Conservation (phyloP, 2,888 invertebrate species). For the Deilephila porcellus region DNA sequence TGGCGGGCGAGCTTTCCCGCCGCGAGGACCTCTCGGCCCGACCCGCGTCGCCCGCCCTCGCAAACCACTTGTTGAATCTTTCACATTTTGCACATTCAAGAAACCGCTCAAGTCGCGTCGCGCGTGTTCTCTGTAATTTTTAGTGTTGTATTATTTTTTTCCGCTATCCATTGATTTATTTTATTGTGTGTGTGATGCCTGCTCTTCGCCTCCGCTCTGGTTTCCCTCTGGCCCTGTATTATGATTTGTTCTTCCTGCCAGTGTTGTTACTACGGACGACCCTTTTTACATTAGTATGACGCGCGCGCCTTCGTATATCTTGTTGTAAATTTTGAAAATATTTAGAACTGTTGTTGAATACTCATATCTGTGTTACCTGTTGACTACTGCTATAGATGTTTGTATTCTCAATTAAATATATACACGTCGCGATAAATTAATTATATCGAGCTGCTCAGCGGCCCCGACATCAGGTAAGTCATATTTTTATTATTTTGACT, state of each 20-base stretch:
- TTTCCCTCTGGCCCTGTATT: constrained; percentile 60
- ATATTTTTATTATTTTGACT: constrained; percentile 29
- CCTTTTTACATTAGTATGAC: constrained; percentile 56
- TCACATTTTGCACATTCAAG: constrained; percentile 61
- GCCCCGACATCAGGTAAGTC: constrained; percentile 60
- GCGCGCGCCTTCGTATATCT: constrained; percentile 62
- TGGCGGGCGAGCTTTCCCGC: constrained; percentile 82
- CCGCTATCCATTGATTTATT: constrained; percentile 39
- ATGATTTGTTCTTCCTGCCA: constrained; percentile 69
- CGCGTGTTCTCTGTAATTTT: constrained; percentile 55
- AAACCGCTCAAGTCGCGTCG: constrained; percentile 61
- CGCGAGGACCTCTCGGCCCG: constrained; percentile 65
- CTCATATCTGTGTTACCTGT: constrained; percentile 83
- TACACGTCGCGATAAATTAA: constrained; percentile 67
- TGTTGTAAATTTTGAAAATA: constrained; percentile 80
- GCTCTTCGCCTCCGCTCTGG: constrained; percentile 68
- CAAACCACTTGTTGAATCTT: constrained; percentile 81
- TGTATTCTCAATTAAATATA: constrained; percentile 63
- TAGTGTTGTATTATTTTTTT: constrained; percentile 46
- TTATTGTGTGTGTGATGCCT: constrained; percentile 72
- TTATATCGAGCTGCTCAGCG: constrained; percentile 49
- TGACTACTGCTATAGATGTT: constrained; percentile 76
- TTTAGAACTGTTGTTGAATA: constrained; percentile 79
- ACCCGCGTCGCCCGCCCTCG: constrained; percentile 69
- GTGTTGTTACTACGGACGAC: constrained; percentile 75